A percentile compares a stretch with the other conserved stretches of the same genome.
Conservation (phyloP, 2,113 vertebrate genomes). For the Atlantisia rogersi region DNA sequence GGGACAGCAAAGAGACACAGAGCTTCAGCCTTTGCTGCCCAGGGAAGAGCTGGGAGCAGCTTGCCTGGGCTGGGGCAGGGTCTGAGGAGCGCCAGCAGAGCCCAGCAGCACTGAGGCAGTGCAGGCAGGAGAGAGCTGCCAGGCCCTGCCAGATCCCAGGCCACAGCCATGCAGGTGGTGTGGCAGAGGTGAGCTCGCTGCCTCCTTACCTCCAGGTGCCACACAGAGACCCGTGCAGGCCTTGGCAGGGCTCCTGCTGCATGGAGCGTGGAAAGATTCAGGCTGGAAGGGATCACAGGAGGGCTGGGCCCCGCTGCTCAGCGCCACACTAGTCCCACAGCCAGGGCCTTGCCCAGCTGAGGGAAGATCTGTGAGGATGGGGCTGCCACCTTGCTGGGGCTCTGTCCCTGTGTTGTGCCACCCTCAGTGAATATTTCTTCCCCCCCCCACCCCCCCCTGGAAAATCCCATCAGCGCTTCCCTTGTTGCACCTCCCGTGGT, state of each 20-base stretch:
- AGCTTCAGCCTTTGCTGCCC: background rate
- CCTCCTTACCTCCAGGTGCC: background rate
- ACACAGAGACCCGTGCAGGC: background rate
- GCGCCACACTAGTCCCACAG: background rate
- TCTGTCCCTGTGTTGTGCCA: background rate
- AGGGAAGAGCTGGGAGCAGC: background rate
- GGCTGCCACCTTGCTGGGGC: background rate
- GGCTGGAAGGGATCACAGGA: background rate
- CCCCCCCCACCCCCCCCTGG: background rate
- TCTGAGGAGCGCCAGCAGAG: background rate
- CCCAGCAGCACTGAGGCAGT: background rate
- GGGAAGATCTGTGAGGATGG: background rate
- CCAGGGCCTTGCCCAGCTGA: background rate
- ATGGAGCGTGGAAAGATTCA: background rate
- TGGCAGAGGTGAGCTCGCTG: rapidly evolving
- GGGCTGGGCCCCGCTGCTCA: background rate
- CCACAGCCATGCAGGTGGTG: background rate
- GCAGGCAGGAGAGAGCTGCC: rapidly evolving
- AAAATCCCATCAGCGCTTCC: background rate
- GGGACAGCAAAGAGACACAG: background rate
- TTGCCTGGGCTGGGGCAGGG: background rate
- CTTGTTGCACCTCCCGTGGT: background rate
- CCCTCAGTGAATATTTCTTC: background rate
- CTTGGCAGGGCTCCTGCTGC: background rate
- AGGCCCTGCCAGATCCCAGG: background rate